Conservation (phyloP, 1,140 invertebrate species). For the Oscheius sp. region DNA sequence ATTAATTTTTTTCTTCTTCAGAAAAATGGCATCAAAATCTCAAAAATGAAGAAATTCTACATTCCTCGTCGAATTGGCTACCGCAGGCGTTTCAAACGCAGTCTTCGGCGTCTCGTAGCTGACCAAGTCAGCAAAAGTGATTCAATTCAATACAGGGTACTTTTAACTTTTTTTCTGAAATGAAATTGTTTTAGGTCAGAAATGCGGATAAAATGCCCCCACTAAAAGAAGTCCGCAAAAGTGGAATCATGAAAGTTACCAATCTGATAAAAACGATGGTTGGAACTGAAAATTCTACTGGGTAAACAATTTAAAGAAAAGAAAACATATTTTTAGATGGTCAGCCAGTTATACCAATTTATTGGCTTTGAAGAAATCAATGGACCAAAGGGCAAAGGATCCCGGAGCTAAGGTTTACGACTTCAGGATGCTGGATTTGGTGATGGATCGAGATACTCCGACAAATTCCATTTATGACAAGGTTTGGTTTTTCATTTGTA, state of each 20-base stretch:
- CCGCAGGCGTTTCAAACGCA: background rate
- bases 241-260: slow-evolving; percentile 36
- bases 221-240: background rate
- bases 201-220: slow-evolving; percentile 14
- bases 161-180: background rate
- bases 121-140: slow-evolving; percentile 12
- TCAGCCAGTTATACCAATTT: slow-evolving; percentile 48
- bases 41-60: background rate
- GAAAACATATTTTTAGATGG: slow-evolving; percentile 34
- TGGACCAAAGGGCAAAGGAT: slow-evolving; percentile 46
- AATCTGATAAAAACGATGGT: slow-evolving; percentile 46
- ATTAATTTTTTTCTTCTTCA: background rate
- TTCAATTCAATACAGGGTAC: background rate
- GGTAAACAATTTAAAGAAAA: background rate
- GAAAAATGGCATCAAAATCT: background rate
- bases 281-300: background rate
- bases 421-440: slow-evolving; percentile 53
- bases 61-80: background rate
- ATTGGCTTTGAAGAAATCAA: slow-evolving; percentile 42
- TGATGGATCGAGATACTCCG: slow-evolving; percentile 34
- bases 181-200: slow-evolving; percentile 7
- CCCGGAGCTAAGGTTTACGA: slow-evolving; percentile 52
- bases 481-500: too few relatives aligned
- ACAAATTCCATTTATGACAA: background rate
- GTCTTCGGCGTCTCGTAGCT: slow-evolving; percentile 12